Evolutionary conservation across 1,140 invertebrate species (phyloP).

Genomic region (Agrypnia vestita): DNA sequence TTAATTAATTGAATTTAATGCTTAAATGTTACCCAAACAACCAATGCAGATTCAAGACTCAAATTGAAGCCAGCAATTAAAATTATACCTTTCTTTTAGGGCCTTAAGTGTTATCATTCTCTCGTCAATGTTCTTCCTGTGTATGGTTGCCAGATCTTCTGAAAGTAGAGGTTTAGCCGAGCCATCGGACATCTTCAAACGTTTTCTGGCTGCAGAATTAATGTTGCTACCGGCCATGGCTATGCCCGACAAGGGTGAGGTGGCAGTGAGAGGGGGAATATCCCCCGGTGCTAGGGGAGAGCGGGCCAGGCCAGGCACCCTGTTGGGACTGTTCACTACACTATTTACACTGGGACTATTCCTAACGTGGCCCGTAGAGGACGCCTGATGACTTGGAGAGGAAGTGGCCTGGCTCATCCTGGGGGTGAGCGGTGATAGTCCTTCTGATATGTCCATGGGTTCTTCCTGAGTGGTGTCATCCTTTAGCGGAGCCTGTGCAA

Average conservation of each 20-base stretch:
- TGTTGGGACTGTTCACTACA: too few relatives aligned
- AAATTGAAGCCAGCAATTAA: too few relatives aligned
- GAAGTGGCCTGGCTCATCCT: too few relatives aligned
- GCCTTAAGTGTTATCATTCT: slow-evolving; percentile 68
- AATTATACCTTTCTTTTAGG: slow-evolving; percentile 68
- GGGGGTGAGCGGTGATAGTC: not conserved
- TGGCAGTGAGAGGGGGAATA: slow-evolving; percentile 21
- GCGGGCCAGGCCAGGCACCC: not conserved
- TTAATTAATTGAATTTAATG: too few relatives aligned
- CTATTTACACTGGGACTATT: too few relatives aligned
- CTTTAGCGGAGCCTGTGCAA: slow-evolving; percentile 47
- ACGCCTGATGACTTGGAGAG: not conserved
- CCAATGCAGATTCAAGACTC: too few relatives aligned
- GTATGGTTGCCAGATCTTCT: slow-evolving; percentile 65
- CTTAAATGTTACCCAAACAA: too few relatives aligned
- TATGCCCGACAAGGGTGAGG: slow-evolving; percentile 48
- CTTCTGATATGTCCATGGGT: slow-evolving; percentile 54
- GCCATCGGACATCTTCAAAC: slow-evolving; percentile 66
- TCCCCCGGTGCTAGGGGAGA: not conserved
- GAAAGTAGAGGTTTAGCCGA: slow-evolving; percentile 62
- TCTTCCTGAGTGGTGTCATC: slow-evolving; percentile 45
- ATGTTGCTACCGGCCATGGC: slow-evolving; percentile 60
- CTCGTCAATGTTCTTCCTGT: slow-evolving; percentile 69
- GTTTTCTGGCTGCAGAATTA: slow-evolving; percentile 65
- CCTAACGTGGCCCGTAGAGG: not conserved